Percentiles rank a stretch among this genome's conserved stretches.
Evolutionary conservation across 2,797 vertebrate species (phyloP).

Genomic region (Pseudocheirus occidentalis): DNA sequence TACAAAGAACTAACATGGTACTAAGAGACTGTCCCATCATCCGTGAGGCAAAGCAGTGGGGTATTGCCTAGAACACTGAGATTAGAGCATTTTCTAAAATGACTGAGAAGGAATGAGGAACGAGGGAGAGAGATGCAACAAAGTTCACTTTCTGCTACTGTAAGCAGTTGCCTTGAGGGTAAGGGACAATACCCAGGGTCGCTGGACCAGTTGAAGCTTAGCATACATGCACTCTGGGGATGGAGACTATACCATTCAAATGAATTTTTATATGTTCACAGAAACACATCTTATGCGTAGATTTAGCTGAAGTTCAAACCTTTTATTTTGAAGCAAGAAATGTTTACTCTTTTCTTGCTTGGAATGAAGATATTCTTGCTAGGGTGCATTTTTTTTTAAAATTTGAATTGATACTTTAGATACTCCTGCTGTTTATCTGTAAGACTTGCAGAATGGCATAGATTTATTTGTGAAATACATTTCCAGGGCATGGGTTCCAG

Average conservation of each 20-base stretch:
- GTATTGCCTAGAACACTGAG: background rate
- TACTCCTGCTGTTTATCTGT: slow-evolving; percentile 33
- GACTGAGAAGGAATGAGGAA: background rate
- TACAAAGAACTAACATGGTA: background rate
- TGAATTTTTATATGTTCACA: background rate
- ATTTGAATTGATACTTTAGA: slow-evolving; percentile 37
- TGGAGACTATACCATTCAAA: background rate
- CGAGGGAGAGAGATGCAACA: background rate
- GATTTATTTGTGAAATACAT: slow-evolving; percentile 52
- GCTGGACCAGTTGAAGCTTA: background rate
- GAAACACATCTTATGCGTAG: slow-evolving; percentile 31
- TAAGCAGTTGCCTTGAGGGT: background rate
- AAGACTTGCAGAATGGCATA: slow-evolving; percentile 45
- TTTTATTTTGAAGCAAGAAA: slow-evolving; percentile 45
- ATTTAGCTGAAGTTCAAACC: background rate
- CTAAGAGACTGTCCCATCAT: background rate
- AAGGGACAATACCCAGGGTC: background rate
- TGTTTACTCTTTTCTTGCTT: slow-evolving; percentile 25
- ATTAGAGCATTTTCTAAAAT: background rate
- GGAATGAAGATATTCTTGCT: slow-evolving; percentile 43
- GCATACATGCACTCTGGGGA: background rate
- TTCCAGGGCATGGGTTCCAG: slow-evolving; percentile 56
- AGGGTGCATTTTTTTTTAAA: slow-evolving; percentile 42
- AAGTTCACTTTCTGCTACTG: background rate
- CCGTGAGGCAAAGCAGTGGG: background rate